These are phyloP conservation scores for Colistium nudipinnis DNA, from an alignment of 2,113 vertebrate genomes.

Conservation along the genomic window DNA sequence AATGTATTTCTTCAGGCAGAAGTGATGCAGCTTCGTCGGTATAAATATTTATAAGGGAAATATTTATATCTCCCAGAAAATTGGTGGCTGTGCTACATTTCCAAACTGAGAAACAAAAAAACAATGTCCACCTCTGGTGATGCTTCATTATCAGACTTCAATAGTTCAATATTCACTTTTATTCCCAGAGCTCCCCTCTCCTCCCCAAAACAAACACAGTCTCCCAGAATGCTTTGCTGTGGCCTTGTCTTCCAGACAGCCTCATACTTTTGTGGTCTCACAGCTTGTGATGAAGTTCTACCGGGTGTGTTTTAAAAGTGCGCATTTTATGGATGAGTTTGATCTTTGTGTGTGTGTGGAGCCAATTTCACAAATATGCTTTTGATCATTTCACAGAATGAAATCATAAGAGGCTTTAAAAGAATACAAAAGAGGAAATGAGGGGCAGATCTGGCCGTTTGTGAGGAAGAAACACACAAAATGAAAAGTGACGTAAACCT, in stretches of 20 bases:
- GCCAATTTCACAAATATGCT: constrained; percentile 39
- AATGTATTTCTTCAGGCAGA: constrained; percentile 60
- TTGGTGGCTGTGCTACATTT: constrained; percentile 55
- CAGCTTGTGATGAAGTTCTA: constrained; percentile 52
- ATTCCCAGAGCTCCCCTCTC: not conserved
- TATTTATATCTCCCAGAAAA: constrained; percentile 62
- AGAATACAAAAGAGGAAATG: constrained; percentile 32
- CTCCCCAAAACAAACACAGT: constrained; percentile 16
- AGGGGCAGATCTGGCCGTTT: constrained; percentile 46
- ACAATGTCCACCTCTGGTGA: constrained; percentile 7
- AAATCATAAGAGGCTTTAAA: constrained; percentile 42
- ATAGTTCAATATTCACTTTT: constrained; percentile 21
- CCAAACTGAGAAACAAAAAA: constrained; percentile 14
- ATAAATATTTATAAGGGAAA: constrained; percentile 72
- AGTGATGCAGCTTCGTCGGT: constrained; percentile 47
- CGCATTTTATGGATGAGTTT: constrained; percentile 45
- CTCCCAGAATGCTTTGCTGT: constrained; percentile 41
- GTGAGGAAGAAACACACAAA: not conserved
- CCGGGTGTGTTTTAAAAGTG: constrained; percentile 34
- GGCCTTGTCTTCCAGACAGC: constrained; percentile 14
- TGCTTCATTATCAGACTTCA: not conserved
- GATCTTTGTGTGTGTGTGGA: not conserved
- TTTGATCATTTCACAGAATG: constrained; percentile 38
- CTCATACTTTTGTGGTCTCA: too few species aligned
- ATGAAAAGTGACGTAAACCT: constrained; percentile 44